Percentiles rank a stretch among this genome's conserved stretches.
These are phyloP conservation scores for Neosilurus mollespiculum DNA, from an alignment of 2,797 vertebrate genomes.

Conservation along the genomic window DNA sequence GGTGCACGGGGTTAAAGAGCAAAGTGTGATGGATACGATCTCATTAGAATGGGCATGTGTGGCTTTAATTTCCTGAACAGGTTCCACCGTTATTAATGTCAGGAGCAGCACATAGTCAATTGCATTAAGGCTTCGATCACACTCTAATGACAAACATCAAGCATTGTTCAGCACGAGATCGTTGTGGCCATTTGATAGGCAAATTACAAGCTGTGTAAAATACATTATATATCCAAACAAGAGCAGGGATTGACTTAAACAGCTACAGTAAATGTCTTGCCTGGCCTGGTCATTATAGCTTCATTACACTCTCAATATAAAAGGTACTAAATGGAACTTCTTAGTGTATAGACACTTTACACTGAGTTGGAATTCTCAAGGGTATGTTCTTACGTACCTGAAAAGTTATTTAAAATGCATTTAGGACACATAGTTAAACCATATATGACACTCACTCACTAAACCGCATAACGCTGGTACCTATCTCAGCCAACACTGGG, in stretches of 20 bases:
- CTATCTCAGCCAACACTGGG: too few relatives aligned
- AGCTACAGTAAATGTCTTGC: neutral
- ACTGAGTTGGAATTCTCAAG: neutral
- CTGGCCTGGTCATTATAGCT: neutral
- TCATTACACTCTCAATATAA: conserved; percentile 6
- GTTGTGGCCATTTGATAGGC: conserved; percentile 45
- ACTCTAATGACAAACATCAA: conserved; percentile 59
- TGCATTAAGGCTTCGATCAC: conserved; percentile 64
- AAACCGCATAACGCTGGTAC: too few relatives aligned
- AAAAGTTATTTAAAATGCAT: neutral
- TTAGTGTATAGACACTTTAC: neutral
- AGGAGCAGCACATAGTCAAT: conserved; percentile 60
- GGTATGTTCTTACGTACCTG: neutral
- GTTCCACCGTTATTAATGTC: conserved; percentile 69
- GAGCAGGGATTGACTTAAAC: neutral
- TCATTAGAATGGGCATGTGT: conserved; percentile 65
- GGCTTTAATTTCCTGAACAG: conserved; percentile 65
- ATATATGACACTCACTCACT: too few relatives aligned
- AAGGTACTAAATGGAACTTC: neutral
- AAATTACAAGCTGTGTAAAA: conserved; percentile 40
- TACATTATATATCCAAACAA: conserved; percentile 40
- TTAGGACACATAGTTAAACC: neutral
- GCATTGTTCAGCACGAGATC: conserved; percentile 49
- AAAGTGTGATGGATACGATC: conserved; percentile 67
- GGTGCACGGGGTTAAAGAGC: conserved; percentile 59